Conservation (phyloP, 1,140 invertebrate species). For the Brevipalpus yothersi region DNA sequence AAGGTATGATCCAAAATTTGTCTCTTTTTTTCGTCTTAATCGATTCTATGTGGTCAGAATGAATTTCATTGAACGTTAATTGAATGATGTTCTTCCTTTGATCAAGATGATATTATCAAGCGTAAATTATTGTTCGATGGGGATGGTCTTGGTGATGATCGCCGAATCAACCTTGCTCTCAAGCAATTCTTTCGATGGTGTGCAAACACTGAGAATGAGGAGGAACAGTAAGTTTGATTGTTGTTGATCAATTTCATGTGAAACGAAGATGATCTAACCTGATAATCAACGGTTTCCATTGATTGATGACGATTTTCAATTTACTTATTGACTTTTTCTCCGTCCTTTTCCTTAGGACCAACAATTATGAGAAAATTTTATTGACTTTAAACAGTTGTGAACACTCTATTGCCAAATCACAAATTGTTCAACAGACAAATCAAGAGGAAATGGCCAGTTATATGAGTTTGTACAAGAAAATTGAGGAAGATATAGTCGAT, state of each 20-base stretch:
- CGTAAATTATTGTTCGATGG: slow-evolving; percentile 71
- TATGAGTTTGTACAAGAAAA: slow-evolving; percentile 42
- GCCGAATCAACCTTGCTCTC: slow-evolving; percentile 53
- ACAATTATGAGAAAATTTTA: slow-evolving; percentile 43
- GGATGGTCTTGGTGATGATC: slow-evolving; percentile 82
- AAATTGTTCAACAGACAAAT: slow-evolving; percentile 52
- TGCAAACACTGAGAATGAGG: slow-evolving; percentile 35
- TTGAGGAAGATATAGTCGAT: slow-evolving; percentile 38
- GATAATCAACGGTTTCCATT: not conserved
- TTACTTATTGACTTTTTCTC: not conserved
- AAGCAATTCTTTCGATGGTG: slow-evolving; percentile 73
- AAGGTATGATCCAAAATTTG: too few relatives aligned
- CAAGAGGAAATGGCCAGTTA: slow-evolving; percentile 58
- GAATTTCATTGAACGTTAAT: too few relatives aligned
- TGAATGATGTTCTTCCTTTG: not conserved
- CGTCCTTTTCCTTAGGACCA: slow-evolving; percentile 17
- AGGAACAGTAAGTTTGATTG: slow-evolving; percentile 28
- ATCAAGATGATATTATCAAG: slow-evolving; percentile 63
- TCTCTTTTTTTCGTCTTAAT: too few relatives aligned
- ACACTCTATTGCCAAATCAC: slow-evolving; percentile 59
- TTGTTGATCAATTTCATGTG: not conserved
- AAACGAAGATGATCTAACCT: not conserved
- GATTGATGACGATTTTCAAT: not conserved
- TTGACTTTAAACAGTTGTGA: slow-evolving; percentile 61
- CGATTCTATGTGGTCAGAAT: too few relatives aligned